Base-by-base conservation (phyloP, 2,113 vertebrate genomes). In the Apteryx owenii region DNA sequence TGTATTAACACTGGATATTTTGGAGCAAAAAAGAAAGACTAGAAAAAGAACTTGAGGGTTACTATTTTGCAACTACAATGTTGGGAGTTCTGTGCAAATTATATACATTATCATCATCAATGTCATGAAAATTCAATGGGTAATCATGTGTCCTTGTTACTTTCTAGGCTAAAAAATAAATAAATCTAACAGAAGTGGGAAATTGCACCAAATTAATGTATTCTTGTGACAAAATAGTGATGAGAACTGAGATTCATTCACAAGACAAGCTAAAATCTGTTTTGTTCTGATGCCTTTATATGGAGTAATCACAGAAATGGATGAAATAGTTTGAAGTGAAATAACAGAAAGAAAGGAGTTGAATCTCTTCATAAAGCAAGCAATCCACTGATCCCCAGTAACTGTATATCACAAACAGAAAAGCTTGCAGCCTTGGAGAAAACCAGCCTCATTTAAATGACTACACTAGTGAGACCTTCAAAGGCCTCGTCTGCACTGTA, bases 81-180 rank as follows among this genome's bases (percentile, higher is more conserved):
- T 78, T 93, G 40, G 17, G 9, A 10, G 3, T 71, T 91, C 69
- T 90, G 28, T 77, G 54, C 44, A 83, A 94, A 78, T 93, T 68
- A 66, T 60, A 60, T 53, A 6, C 5, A 15, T 88, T 82, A 71
- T 68, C 38, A 92, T 68, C 26, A 62, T 62, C 29, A 88, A 46
- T 44, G 21, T 54, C 4, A 6, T 82, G 31, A 14, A 65, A 46
- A 89, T 95, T 89, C 79, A 83, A 68, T 88, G 70, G n/a, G 23
- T 80, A 93, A 93, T 96, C 75, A 38, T 72, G 23, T 68, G n/a
- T 81, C 21, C 89, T 96, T 89, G 64, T 90, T 92, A 93, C 17
- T 91, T 25, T 88, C 36, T 78, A 20, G 65, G 50, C 78, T 65
- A 90, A 91, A 94, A 91, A 88, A 80, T 77, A 94, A 89, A 92